Base-by-base conservation (phyloP, 2,888 invertebrate genomes). In the Malthinus seriepunctatus region DNA sequence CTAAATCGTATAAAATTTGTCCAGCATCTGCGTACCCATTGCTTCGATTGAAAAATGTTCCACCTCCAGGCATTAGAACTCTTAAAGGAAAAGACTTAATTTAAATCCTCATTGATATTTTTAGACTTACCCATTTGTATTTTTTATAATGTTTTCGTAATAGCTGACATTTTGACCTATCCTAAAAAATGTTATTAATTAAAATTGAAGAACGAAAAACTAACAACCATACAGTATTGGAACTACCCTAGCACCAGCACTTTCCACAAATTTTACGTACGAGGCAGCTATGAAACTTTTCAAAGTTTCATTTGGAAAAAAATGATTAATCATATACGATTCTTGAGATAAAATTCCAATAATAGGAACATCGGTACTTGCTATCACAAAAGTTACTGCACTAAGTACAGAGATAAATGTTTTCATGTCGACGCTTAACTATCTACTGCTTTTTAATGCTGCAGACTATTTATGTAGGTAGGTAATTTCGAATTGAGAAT, bases 181-280 rank as follows among this genome's bases (percentile, higher is more conserved):
- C 83, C 88, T 88, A 75, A 62, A 82, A 82, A 62, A 64, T 35
- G 65, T 64, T 56, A 50, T 35, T 46, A 50, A 15, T 42, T 42
- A 10, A 23, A 33, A 31, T 9, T 46, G 34, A 49, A 45, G 14
- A 34, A 5, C 8, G 10, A 49, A 8, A 8, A 34, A 55, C 9
- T 8, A 10, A 45, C 8, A 8, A 8, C 1, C 12, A 72, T 73
- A 92, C 93, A 88, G 83, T 71, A 93, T 88, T 0, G 93, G 95
- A n/a, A 93, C 88, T 1, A 89, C 94, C 69, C 93, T 83, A 9
- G 91, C 95, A 8, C 95, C 95, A 7, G 90, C 87, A 48, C 90
- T 85, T 80, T 96, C 95, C n/a, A 95, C 76, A 77, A 86, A 92
- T 76, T 95, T 95, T 1, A 96, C 91, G 73, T 95, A 95, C 0